Base-by-base conservation (phyloP, 2,113 vertebrate genomes). In the Rousettus leschenaultii region DNA sequence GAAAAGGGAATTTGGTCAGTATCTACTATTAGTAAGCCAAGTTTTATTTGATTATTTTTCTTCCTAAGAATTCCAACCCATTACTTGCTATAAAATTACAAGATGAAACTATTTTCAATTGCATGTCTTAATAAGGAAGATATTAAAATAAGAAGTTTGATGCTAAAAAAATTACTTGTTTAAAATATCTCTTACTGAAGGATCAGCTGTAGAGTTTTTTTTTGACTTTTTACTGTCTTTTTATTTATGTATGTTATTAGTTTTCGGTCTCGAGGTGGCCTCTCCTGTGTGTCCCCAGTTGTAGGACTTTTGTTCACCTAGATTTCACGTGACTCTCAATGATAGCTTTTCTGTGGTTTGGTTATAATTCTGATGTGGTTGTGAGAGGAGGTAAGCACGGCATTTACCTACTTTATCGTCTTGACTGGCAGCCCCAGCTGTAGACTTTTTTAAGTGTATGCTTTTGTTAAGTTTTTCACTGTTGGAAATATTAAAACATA, bases 21-120 rank as follows among this genome's bases (percentile, higher is more conserved):
- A 86, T 38, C 71, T 91, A 55, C 40, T 77, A 73, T 38, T 78
- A 79, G 45, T 38, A 83, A 79, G 40, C 28, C 38, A 48, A 45
- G 28, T 77, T 86, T n/a, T 21, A 95, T 87, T 77, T 55, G 33
- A 85, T n/a, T 15, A 70, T 55, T 51, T 93, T 94, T 78, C 43
- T 33, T 84, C 75, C 33, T 71, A 66, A 83, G 35, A 96, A 86
- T 16, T 91, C 45, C 95, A 89, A 80, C 28, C 11, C 38, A 35
- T 14, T 93, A 61, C 40, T 88, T 95, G 38, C 63, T 86, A 55
- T 21, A 94, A 94, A 89, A 94, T 61, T 92, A 18, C 55, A 92
- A 66, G 43, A 84, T 73, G 24, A 95, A 87, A 94, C 79, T 94
- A 63, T 89, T 96, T 94, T 92, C 73, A 94, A 95, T 92, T 68